Base-by-base conservation (phyloP, 1,140 invertebrate genomes). In the Seison nebaliae region DNA sequence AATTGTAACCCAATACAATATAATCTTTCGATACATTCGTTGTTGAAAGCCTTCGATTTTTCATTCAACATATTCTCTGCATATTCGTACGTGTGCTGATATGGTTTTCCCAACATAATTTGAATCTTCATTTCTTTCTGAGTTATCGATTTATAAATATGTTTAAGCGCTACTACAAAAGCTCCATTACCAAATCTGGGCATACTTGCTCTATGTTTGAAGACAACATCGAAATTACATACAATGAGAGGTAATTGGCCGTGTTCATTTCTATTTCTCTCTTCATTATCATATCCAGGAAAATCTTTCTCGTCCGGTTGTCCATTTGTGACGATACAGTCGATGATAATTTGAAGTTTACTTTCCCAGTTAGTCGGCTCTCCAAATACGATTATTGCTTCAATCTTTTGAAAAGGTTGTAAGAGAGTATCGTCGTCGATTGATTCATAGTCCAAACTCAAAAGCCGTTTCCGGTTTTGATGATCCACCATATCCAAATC, bases 401-500 rank as follows among this genome's bases (percentile, higher is more conserved):
- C 66, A 35, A 28, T 4, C 12, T 35, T 15, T 19, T 22, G 23
- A 35, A 21, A 12, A 2, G 23, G 2, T 3, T 9, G 4, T 3
- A 2, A 35, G 23, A 3, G 8, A 3, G 9, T 22, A 26, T 2
- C 24, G 2, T 26, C 12, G 2, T 3, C 9, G 2, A 26, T 11
- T 3, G 5, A 26, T 26, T 26, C 9, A 11, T 2, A 3, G 9
- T 26, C 24, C 12, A n/a, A 20, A 38, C 46, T 50, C 45, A 53
- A 51, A 14, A 47, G 40, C 33, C 45, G 43, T 37, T 49, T 53
- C 46, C 70, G 59, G 43, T 65, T 60, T 29, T 62, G 52, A 46
- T 70, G 66, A 50, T 74, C 70, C 15, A 73, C 68, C 49, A 69
- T 70, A 51, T 74, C 72, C 32, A 74, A 55, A 34, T 63, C 55